These are phyloP conservation scores for Diaperis boleti DNA, from an alignment of 2,888 invertebrate genomes.

Conservation along the genomic window DNA sequence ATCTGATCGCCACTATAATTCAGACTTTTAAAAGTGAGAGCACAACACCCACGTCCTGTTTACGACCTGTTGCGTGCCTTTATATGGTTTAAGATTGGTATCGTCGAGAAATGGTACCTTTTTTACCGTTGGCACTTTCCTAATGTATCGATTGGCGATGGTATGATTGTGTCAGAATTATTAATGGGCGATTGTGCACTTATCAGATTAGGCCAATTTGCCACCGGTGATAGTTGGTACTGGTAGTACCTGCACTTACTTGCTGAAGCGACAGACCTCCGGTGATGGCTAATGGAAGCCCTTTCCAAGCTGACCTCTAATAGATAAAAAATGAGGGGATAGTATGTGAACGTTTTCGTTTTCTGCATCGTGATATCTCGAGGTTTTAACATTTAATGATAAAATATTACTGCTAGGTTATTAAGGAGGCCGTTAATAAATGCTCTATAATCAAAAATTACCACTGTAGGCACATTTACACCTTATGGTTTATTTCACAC, in stretches of 20 bases:
- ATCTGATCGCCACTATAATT: constrained; percentile 13
- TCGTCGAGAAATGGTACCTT: constrained; percentile 17
- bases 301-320: too few relatives aligned
- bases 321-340: too few relatives aligned
- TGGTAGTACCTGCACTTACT: background rate
- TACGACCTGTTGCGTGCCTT: constrained; percentile 3
- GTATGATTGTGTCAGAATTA: constrained; percentile 14
- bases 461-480: too few relatives aligned
- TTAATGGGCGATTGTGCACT: constrained; percentile 6
- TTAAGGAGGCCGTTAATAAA: too few relatives aligned
- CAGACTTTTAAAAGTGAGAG: constrained; percentile 28
- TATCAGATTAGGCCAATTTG: constrained; percentile 17
- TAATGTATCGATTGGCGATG: constrained; percentile 8
- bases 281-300: background rate
- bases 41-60: constrained; percentile 29
- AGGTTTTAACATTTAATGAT: too few relatives aligned
- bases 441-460: too few relatives aligned
- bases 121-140: constrained; percentile 4
- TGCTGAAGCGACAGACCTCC: background rate
- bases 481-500: too few relatives aligned
- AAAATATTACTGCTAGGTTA: too few relatives aligned
- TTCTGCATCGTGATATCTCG: too few relatives aligned
- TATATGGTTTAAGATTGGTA: constrained; percentile 17
- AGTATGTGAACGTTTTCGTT: too few relatives aligned
- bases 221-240: constrained; percentile 1